Evolutionary conservation across 2,797 vertebrate species (phyloP), one percentile per base, ranked within the genome.

Genomic region (Astyanax mexicanus): DNA sequence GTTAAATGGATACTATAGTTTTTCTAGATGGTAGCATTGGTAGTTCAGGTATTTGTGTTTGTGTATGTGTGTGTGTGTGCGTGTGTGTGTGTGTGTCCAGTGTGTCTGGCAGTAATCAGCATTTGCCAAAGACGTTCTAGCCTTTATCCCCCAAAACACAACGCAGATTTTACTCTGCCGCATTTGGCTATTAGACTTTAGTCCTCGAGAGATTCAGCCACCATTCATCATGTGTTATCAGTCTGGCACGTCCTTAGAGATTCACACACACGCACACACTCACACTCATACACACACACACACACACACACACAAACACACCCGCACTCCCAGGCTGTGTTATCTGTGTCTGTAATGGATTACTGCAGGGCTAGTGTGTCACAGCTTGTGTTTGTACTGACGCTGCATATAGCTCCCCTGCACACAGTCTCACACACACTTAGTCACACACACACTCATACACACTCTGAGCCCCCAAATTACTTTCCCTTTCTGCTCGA

Each of bases 291-390:
- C 29, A 54, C 47, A 38, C 66, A 52, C 47, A 40, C 21, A 69
- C 67, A 69, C 47, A 69, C 67, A 38, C 13, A 40, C 35, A 57
- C 51, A 55, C 67, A 54, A 64, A n/a, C 35, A 21, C 9, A 40
- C 60, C 45, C 69, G 49, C 12, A 9, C 27, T 37, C 21, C 1
- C 8, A 65, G 51, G 13, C 21, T 29, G 57, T 49, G 35, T 66
- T 81, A 77, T 81, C 79, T 77, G 17, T 45, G 37, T 73, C 38
- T 40, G 66, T 71, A 74, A 78, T 81, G 27, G 52, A 74, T 81
- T 78, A 69, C 52, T 29, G 60, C 55, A 40, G 65, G 38, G 68
- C 51, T 52, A 71, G 44, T 64, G 66, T 65, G 79, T 69, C 75
- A 21, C 25, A 2, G 42, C 15, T 65, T 19, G 35, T 72, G 52